Conservation (phyloP, 2,888 invertebrate genomes). For the Hirtodrosophila confusa region DNA sequence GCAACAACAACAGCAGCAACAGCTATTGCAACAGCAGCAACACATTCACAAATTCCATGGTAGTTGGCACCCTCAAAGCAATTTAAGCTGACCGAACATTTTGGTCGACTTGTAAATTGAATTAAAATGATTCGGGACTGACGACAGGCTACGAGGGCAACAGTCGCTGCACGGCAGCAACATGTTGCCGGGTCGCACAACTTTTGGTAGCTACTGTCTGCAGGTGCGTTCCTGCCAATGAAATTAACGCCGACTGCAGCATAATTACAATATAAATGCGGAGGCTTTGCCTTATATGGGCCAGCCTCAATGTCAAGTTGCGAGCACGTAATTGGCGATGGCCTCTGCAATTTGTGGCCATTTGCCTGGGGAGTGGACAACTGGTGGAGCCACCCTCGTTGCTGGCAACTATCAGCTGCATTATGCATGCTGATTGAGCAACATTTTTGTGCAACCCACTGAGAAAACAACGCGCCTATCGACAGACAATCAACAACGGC, state of each 20-base stretch:
- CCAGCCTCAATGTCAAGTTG: constrained; percentile 69
- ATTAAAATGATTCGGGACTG: constrained; percentile 75
- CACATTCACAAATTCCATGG: constrained; percentile 74
- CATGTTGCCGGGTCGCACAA: constrained; percentile 24
- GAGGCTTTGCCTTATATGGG: constrained; percentile 55
- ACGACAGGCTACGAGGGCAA: constrained; percentile 41
- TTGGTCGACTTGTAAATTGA: constrained; percentile 78
- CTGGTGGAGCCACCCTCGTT: constrained; percentile 76
- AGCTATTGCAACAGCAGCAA: constrained; percentile 35
- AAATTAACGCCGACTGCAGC: constrained; percentile 73
- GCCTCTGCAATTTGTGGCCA: constrained; percentile 54
- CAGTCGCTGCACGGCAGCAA: constrained; percentile 11
- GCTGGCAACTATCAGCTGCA: constrained; percentile 60
- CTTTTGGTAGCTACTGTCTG: constrained; percentile 60
- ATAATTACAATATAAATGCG: constrained; percentile 78
- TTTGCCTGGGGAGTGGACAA: constrained; percentile 47
- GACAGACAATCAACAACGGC: constrained; percentile 63
- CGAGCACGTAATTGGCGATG: constrained; percentile 64
- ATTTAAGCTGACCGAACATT: constrained; percentile 49
- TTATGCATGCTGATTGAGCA: constrained; percentile 79
- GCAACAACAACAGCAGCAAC: constrained; percentile 35
- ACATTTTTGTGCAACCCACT: constrained; percentile 80
- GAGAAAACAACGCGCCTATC: constrained; percentile 79
- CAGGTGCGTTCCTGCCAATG: constrained; percentile 57
- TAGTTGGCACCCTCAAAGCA: constrained; percentile 74